Base-by-base conservation (phyloP, 2,888 invertebrate species). In the Periphyllus acericola region DNA sequence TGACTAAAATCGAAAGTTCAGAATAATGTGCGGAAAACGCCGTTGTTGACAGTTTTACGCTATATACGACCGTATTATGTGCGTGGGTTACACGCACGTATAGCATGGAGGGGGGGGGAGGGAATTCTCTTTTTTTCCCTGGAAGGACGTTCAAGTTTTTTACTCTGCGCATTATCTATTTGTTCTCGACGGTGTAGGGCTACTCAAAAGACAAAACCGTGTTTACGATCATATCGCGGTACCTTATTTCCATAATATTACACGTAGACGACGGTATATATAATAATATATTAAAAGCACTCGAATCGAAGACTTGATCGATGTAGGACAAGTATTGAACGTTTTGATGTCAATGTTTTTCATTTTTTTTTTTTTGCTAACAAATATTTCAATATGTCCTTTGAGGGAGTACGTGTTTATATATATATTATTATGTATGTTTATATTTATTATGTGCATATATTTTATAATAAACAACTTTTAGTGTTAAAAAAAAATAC, bases 141-240 rank as follows among this genome's bases (percentile, higher is more conserved):
- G 46, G 21, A 32, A 66, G 60, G 75, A 60, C 21, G 75, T 75
- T 83, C 40, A 66, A 83, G 83, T 83, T 83, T 75, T 83, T 66
- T 46, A 66, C 83, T 83, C 83, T 66, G 75, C 84, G 66, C 46
- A 76, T 84, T 84, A 76, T 84, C 46, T 76, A 76, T 84, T 84
- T 76, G 84, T 66, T 76, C 55, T 52, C 32, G 5, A 14, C 25
- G 25, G 34, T 60, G 40, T 46, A 32, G 40, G 60, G 40, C 84
- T 76, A 75, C 84, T 66, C 29, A 66, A 68, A 66, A 66, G 40
- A 46, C 60, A 40, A 79, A 60, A 29, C 11, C 60, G 40, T 25
- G 83, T 83, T 60, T 60, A 36, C 29, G 75, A 83, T 83, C 66
- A 11, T 76, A 84, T 84, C 40, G 36, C 29, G 46, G n/a, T 32